Evolutionary conservation across 2,113 vertebrate species (phyloP).

Genomic region (Opisthocomus hoazin): DNA sequence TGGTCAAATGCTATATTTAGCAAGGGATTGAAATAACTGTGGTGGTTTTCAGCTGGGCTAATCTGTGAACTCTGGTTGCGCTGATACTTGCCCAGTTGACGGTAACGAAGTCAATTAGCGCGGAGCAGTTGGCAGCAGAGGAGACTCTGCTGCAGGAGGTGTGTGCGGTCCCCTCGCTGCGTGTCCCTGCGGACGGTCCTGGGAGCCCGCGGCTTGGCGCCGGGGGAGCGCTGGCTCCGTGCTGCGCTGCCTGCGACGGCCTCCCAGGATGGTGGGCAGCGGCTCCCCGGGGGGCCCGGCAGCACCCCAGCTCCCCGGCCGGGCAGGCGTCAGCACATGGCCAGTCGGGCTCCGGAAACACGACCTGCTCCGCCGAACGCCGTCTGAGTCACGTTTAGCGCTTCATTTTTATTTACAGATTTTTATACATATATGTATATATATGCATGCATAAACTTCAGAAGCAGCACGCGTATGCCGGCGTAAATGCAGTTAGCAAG

Average conservation of each 20-base stretch:
- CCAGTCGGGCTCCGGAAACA: neutral
- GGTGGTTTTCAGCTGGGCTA: neutral
- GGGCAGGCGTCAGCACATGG: neutral
- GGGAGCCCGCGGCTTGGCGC: accelerated
- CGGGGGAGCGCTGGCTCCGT: neutral
- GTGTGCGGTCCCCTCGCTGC: neutral
- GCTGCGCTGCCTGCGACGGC: neutral
- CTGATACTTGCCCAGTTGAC: neutral
- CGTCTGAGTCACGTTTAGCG: neutral
- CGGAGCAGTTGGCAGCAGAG: neutral
- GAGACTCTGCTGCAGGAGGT: neutral
- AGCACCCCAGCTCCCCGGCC: neutral
- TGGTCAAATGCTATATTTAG: neutral
- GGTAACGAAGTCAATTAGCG: neutral
- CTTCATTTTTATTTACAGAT: neutral
- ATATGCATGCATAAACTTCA: neutral
- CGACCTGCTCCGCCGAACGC: accelerated
- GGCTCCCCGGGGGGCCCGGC: neutral
- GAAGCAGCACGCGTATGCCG: neutral
- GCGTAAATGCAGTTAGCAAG: neutral
- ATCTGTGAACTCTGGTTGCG: neutral
- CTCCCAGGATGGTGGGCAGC: neutral
- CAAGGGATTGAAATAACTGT: neutral
- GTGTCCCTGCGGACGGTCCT: neutral
- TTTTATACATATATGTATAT: accelerated